phyloP scores from a whole-genome alignment of 92 coral and sea anemone species.

The Heteractis magnifica region DNA sequence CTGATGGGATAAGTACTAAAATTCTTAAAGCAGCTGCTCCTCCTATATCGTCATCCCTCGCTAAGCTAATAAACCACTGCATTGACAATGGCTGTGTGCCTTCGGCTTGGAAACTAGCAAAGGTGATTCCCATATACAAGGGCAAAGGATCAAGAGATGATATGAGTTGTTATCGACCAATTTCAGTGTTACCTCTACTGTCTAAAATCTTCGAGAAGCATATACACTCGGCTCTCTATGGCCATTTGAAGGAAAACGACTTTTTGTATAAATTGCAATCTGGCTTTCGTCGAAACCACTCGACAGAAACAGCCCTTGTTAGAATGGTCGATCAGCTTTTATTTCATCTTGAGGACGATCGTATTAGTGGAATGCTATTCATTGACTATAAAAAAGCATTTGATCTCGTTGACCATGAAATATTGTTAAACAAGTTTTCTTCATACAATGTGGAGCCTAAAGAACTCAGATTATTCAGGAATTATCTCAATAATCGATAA shows the following conservation, averaged over 20 bases:
- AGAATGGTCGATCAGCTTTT: constrained; percentile 24
- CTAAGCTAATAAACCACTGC: not conserved
- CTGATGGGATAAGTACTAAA: no score
- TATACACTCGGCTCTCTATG: constrained; percentile 12
- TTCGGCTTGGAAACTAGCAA: constrained; percentile 36
- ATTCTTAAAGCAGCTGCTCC: not conserved
- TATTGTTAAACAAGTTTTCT: not conserved
- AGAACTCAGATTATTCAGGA: not conserved
- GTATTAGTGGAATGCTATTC: constrained; percentile 14
- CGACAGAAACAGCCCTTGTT: constrained; percentile 11
- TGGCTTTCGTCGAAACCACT: constrained; percentile 15
- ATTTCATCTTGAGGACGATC: constrained; percentile 12
- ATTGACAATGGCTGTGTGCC: not conserved
- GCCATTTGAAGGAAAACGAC: constrained; percentile 4
- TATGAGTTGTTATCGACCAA: constrained; percentile 14
- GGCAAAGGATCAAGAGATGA: constrained; percentile 40
- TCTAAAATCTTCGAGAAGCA: constrained; percentile 31
- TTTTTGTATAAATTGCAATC: constrained; percentile 27
- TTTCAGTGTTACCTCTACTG: constrained; percentile 18
- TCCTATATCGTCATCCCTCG: not conserved
- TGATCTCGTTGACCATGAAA: constrained; percentile 17
- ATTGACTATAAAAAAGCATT: constrained; percentile 32
- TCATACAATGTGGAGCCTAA: not conserved
- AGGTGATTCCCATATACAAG: constrained; percentile 45
- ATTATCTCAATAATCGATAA: not conserved